Conservation (phyloP, 1,140 invertebrate genomes). For the Nylanderia fulva region DNA sequence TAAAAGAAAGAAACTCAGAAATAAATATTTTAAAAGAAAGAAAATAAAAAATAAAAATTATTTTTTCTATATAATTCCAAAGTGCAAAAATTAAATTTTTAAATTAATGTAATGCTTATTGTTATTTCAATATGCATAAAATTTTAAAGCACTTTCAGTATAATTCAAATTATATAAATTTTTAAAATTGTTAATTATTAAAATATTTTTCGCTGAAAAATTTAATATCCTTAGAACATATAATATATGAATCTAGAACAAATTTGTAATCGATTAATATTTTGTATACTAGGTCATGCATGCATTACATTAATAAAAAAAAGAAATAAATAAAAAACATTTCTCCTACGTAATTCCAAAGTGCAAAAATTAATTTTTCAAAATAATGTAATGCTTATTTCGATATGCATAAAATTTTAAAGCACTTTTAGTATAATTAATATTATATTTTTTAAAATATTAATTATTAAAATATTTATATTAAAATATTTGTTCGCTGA, state of each 20-base stretch:
- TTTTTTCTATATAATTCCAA: background rate
- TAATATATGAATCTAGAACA: conserved; percentile 35
- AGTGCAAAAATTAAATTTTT: too few relatives aligned
- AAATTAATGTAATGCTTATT: background rate
- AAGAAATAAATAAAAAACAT: background rate
- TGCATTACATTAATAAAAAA: background rate
- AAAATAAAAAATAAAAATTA: background rate
- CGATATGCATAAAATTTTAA: background rate
- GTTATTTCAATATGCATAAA: background rate
- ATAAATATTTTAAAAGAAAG: too few relatives aligned
- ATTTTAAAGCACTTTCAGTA: background rate
- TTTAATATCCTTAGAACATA: conserved; percentile 67
- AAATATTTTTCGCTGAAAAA: background rate
- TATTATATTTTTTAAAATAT: background rate
- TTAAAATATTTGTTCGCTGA: too few relatives aligned
- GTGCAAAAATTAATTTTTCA: background rate
- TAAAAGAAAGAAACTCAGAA: too few relatives aligned
- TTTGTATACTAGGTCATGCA: conserved; percentile 63
- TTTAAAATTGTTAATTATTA: too few relatives aligned
- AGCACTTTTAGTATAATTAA: background rate
- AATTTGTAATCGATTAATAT: conserved; percentile 71
- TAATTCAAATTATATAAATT: background rate
- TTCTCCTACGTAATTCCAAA: background rate
- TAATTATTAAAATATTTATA: background rate
- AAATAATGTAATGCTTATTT: background rate